Percentiles rank a stretch among this genome's conserved stretches.
phyloP scores from a whole-genome alignment of 64 coral and sea anemone genomes.

The Montipora efflorescens region DNA sequence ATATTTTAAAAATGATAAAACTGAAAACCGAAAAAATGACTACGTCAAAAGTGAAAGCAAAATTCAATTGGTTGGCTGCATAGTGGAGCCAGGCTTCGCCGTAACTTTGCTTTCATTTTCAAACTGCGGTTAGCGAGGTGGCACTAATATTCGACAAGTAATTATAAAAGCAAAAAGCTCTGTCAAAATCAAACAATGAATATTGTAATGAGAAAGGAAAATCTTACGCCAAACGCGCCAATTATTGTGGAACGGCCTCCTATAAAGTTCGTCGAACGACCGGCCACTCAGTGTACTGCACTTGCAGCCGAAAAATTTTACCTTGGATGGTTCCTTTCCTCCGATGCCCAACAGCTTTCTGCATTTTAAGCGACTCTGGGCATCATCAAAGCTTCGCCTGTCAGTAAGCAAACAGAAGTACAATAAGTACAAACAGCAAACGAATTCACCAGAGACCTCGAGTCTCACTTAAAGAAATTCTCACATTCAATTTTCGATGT shows the following conservation, averaged over 20 bases:
- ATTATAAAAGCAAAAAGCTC: conserved; percentile 30
- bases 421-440: conserved; percentile 22
- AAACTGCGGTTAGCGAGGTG: not conserved
- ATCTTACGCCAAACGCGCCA: not conserved
- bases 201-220: conserved; percentile 34
- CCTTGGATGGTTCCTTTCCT: conserved; percentile 95
- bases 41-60: too few relatives aligned
- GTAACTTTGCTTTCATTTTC: not conserved
- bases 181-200: conserved; percentile 52
- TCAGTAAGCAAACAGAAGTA: conserved; percentile 7
- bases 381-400: conserved; percentile 98
- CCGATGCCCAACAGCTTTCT: conserved; percentile 95
- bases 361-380: conserved; percentile 95
- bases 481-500: not conserved
- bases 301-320: not conserved
- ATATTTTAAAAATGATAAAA: not conserved
- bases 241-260: not conserved
- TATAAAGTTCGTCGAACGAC: not conserved
- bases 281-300: not conserved
- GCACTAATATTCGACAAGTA: conserved; percentile 38
- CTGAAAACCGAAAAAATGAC: too few relatives aligned
- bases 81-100: not conserved
- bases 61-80: too few relatives aligned
- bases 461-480: conserved; percentile 1
- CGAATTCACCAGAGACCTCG: not conserved